Evolutionary conservation across 1,140 invertebrate genomes (phyloP).

Genomic region (Ditylenchus dipsaci): DNA sequence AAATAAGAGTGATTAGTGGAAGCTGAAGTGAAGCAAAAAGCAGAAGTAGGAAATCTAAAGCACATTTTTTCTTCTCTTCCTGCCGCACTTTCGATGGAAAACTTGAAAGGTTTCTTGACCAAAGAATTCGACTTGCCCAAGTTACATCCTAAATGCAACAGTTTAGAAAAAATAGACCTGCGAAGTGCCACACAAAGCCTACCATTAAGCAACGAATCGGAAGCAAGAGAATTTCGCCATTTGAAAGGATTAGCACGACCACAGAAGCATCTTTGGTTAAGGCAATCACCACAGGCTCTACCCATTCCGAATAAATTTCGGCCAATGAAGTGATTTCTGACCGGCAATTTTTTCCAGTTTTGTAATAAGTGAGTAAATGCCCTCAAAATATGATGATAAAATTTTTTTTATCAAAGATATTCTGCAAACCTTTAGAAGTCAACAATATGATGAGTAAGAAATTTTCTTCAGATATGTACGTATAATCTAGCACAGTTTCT

Average conservation of each 20-base stretch:
- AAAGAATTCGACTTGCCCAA: constrained; percentile 12
- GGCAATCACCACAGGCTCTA: constrained; percentile 12
- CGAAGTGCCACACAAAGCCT: constrained; percentile 16
- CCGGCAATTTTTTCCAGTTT: background rate
- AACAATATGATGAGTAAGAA: constrained; percentile 31
- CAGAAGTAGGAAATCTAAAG: background rate
- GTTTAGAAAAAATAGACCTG: no score
- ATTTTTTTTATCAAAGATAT: no score
- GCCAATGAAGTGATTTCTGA: background rate
- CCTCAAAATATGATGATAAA: no score
- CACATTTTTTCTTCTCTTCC: background rate
- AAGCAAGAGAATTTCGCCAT: constrained; percentile 17
- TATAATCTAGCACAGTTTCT: constrained; percentile 20
- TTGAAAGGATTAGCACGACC: constrained; percentile 18
- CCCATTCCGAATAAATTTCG: background rate
- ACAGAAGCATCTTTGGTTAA: constrained; percentile 21
- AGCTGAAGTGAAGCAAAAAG: background rate
- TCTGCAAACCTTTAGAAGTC: constrained; percentile 36
- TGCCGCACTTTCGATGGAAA: constrained; percentile 16
- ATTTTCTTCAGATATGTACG: constrained; percentile 35
- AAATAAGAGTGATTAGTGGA: background rate
- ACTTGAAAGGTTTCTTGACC: constrained; percentile 9
- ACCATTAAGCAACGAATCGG: constrained; percentile 27
- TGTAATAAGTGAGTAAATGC: constrained; percentile 15
- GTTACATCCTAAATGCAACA: constrained; percentile 22